Evolutionary conservation across 92 coral and sea anemone species (phyloP).

Genomic region (Muricea muricata): DNA sequence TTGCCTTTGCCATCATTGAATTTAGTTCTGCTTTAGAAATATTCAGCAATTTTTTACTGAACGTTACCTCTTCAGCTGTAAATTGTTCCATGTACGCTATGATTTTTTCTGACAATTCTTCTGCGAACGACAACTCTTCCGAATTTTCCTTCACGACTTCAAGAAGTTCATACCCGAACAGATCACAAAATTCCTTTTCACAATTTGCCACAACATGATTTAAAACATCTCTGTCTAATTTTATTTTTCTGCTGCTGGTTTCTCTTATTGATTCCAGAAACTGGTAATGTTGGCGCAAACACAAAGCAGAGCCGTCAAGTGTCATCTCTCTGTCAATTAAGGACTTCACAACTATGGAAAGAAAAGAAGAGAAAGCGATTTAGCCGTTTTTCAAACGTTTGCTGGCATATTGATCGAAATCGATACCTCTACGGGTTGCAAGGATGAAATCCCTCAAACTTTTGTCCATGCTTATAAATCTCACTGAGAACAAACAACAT

Average conservation of each 20-base stretch:
- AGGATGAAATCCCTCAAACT: too few species aligned
- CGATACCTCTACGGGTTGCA: background rate
- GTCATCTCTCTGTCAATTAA: background rate
- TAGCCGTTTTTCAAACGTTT: too few species aligned
- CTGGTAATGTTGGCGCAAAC: background rate
- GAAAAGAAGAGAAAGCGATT: background rate
- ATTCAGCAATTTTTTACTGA: background rate
- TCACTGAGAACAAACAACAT: too few species aligned
- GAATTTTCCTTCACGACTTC: background rate
- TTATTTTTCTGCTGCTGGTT: background rate
- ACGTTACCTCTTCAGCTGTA: background rate
- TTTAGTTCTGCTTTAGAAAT: background rate
- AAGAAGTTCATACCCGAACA: background rate
- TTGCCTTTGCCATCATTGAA: background rate
- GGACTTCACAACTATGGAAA: background rate
- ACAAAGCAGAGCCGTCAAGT: background rate
- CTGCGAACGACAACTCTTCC: background rate
- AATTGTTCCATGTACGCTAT: background rate
- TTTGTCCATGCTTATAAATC: too few species aligned
- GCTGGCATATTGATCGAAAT: background rate
- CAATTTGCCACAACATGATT: background rate
- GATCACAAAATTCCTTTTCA: background rate
- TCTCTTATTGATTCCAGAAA: background rate
- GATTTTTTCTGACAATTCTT: background rate
- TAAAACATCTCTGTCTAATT: background rate